Evolutionary conservation across 2,797 vertebrate species (phyloP).

Genomic region (Fratercula arctica): DNA sequence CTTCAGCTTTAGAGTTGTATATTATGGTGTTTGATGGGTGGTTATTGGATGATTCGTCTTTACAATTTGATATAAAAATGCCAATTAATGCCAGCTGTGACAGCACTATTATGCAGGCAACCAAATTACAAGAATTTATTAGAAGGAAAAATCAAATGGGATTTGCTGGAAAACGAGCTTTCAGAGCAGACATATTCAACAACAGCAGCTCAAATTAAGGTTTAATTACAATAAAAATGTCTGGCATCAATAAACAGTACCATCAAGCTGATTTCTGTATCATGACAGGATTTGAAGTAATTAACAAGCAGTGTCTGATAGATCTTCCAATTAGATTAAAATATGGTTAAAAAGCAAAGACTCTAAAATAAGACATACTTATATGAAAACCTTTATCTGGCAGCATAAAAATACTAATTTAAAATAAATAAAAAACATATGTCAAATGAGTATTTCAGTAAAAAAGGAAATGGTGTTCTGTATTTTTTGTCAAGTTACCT

Average conservation of each 20-base stretch:
- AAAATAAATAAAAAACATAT: background rate
- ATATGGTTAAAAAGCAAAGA: background rate
- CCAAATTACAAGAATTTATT: background rate
- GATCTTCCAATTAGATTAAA: background rate
- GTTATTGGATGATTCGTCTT: background rate
- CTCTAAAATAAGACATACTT: background rate
- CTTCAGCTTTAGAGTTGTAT: background rate
- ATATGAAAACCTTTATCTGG: background rate
- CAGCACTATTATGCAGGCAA: background rate
- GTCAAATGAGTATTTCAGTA: background rate
- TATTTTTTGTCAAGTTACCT: background rate
- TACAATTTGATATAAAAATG: background rate
- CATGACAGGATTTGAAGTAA: background rate
- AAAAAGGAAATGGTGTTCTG: background rate
- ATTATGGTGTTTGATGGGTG: background rate
- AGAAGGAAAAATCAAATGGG: constrained; percentile 7
- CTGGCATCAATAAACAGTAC: background rate
- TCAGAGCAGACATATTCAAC: background rate
- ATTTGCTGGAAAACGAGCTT: constrained; percentile 13
- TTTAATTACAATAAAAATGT: constrained; percentile 4
- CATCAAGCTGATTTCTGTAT: background rate
- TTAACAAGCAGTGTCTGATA: background rate
- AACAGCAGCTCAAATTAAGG: background rate
- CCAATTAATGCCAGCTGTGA: background rate
- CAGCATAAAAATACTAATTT: background rate